Evolutionary conservation across 23 tunicate genomes (phyloP).

Genomic region (Clavelina lepadiformis): DNA sequence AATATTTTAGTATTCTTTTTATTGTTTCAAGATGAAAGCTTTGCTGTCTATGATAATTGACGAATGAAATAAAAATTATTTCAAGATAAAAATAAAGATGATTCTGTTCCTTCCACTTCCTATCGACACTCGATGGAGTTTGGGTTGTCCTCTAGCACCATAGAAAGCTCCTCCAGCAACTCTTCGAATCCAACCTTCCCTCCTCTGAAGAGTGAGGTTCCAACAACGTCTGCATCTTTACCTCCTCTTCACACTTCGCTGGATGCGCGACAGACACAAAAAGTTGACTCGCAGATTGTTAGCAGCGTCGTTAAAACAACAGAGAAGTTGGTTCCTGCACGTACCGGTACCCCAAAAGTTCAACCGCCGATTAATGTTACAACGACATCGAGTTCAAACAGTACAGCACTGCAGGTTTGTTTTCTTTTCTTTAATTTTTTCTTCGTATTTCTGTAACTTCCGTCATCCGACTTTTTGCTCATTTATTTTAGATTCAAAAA

Average conservation of each 20-base stretch:
- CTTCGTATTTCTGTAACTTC: too few species aligned
- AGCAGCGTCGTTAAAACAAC: too few species aligned
- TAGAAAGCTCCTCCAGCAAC: neutral
- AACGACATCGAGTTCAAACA: too few species aligned
- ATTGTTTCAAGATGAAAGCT: neutral
- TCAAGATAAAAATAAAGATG: constrained; percentile 1
- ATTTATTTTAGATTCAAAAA: too few species aligned
- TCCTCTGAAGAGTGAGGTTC: neutral
- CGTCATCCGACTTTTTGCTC: too few species aligned
- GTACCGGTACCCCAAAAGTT: too few species aligned
- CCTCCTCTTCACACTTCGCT: neutral
- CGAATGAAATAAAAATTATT: neutral
- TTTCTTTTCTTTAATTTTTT: too few species aligned
- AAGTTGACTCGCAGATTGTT: too few species aligned
- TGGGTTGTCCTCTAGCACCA: neutral
- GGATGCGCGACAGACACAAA: neutral
- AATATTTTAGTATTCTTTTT: too few species aligned
- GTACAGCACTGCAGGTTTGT: too few species aligned
- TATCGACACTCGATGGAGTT: constrained; percentile 47
- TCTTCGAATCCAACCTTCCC: neutral
- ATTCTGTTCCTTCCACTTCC: constrained; percentile 8
- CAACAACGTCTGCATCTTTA: neutral
- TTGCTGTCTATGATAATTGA: neutral
- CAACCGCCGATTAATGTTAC: too few species aligned
- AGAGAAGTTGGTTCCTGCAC: too few species aligned